Base-by-base conservation (phyloP, 2,888 invertebrate genomes). In the Sphaeridia pumilis region DNA sequence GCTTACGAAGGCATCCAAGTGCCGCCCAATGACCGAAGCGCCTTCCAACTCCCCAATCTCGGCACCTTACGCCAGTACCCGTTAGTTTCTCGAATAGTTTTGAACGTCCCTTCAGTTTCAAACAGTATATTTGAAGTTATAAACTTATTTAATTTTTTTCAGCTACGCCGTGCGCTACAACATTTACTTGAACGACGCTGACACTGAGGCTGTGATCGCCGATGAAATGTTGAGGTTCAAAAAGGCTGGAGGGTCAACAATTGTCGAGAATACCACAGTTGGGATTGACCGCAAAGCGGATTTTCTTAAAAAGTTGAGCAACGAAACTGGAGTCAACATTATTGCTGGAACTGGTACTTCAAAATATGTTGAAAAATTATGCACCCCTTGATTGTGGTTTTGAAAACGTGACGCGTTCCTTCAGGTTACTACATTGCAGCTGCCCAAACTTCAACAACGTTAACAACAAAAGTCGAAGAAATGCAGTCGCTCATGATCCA, bases 271-370 rank as follows among this genome's bases (percentile, higher is more conserved):
- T 66, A 81, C 85, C 4, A 81, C 78, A 1, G 74, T 77, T 65
- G 87, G 87, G 0, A 71, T 87, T 4, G 70, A 77, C 4, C 74
- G 84, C 22, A 76, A 86, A 66, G 67, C 82, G 22, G 65, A 70
- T 0, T 76, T 80, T 57, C 74, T 82, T 70, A 75, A 77, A 49
- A 68, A 74, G 26, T 67, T 82, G 0, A 78, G 84, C 14, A 61
- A 72, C 55, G 68, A 73, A 5, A 79, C 79, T 1, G 81, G 78
- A 0, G 80, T 88, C 1, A 77, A 85, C 63, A 71, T 88, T 2
- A 75, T 88, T 5, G 79, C 81, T 14, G 87, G 87, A 26, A 83
- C 87, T 3, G 88, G 87, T 76, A 57, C n/a, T n/a, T n/a, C n/a
- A n/a, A n/a, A n/a, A n/a, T n/a, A n/a, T n/a, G n/a, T n/a, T n/a